phyloP scores from a whole-genome alignment of 2,113 vertebrate species.

The Carlito syrichta region DNA sequence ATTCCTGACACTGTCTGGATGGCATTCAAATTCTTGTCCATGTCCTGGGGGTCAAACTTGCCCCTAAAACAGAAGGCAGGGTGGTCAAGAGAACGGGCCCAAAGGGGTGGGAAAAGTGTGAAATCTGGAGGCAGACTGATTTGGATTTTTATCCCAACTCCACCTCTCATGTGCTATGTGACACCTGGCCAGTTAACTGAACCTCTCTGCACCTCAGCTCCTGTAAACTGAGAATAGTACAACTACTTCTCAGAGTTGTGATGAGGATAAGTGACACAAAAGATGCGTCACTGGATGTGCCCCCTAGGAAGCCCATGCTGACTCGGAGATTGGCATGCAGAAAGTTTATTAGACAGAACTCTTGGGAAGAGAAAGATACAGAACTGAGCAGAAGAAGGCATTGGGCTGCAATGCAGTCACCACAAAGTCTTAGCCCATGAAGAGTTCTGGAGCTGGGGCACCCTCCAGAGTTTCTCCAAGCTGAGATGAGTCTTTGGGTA shows the following conservation, averaged over 20 bases:
- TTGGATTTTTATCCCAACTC: neutral
- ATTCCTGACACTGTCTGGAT: conserved; percentile 94
- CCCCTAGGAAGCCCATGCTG: neutral
- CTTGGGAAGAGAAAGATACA: neutral
- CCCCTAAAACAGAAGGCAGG: conserved; percentile 81
- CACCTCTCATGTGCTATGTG: neutral
- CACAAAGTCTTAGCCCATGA: neutral
- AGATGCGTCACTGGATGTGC: neutral
- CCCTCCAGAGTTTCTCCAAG: neutral
- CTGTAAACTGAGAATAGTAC: neutral
- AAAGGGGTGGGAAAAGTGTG: neutral
- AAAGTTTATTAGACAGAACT: neutral
- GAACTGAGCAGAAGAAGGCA: neutral
- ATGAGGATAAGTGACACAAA: neutral
- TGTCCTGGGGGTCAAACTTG: conserved; percentile 95
- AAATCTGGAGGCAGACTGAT: neutral
- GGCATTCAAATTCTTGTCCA: conserved; percentile 97
- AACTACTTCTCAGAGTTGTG: neutral
- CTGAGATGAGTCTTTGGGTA: neutral
- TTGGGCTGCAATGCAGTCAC: neutral
- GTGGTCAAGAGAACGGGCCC: neutral
- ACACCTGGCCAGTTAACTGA: neutral
- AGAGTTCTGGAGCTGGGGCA: neutral
- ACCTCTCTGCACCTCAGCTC: neutral
- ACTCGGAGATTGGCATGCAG: neutral